Base-by-base conservation (phyloP, 2,888 invertebrate species). In the Trimorus sp. region DNA sequence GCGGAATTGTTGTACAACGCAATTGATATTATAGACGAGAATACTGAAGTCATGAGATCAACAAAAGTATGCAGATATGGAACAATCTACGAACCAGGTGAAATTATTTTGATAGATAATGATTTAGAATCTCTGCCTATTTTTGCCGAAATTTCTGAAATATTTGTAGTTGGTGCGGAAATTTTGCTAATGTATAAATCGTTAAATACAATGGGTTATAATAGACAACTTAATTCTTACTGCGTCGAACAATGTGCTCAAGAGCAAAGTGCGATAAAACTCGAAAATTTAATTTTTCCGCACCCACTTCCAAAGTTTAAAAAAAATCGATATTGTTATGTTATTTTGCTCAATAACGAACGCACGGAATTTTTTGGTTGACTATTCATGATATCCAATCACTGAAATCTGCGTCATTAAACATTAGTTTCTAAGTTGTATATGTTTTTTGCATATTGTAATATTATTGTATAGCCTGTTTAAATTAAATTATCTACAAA, bases 151-250 rank as follows among this genome's bases (percentile, higher is more conserved):
- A 65, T 65, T 53, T 38, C 51, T 7, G 65, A 65, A 53, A 65
- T 65, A 14, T 65, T 65, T 48, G 65, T 65, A 5, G 51, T 65
- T 5, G 11, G 11, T 9, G 40, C 53, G 38, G 12, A 8, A 4
- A 16, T 75, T 48, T 16, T 83, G 12, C 15, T 83, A 51, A 36
- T 75, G 51, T 68, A 66, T 59, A 45, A 36, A 38, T 26, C 9
- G 14, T 54, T 82, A 15, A 16, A 62, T 63, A 84, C 84, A n/a
- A 1, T 69, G 2, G n/a, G 70, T 36, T 84, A 53, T 40, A 58
- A 65, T 11, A 48, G 68, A 6, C 38, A 58, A 74, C 14, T 82
- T 9, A 84, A 84, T 77, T 69, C 79, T 7, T 83, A 83, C 54
- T 59, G 73, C 7, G 37, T 79, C 11, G 45, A 14, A 4, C 2